phyloP scores from a whole-genome alignment of 2,888 invertebrate species.

The Zhuqinia jingwanae region DNA sequence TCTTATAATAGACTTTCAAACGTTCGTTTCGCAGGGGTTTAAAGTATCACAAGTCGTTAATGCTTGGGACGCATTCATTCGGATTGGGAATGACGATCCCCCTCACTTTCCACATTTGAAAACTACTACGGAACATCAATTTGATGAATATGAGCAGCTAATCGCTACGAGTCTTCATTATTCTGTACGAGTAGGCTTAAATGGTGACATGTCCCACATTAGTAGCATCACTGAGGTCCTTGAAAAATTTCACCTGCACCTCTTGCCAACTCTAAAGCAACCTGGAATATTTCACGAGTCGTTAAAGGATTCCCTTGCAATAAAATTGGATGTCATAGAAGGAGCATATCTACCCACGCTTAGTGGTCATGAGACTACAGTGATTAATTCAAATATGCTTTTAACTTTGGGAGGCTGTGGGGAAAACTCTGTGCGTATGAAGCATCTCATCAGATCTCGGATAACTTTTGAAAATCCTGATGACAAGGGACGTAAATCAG shows the following conservation, averaged over 20 bases:
- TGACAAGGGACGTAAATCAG: background rate
- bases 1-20: too few relatives aligned
- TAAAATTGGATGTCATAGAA: slow-evolving; percentile 51
- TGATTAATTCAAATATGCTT: slow-evolving; percentile 57
- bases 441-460: slow-evolving; percentile 68
- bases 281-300: slow-evolving; percentile 32
- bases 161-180: slow-evolving; percentile 78
- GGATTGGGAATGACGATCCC: slow-evolving; percentile 67
- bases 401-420: slow-evolving; percentile 71
- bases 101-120: slow-evolving; percentile 70
- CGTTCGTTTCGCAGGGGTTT: slow-evolving; percentile 52
- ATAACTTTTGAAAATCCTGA: slow-evolving; percentile 22
- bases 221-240: slow-evolving; percentile 32
- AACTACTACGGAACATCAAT: slow-evolving; percentile 67
- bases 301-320: background rate
- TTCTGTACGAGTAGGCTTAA: slow-evolving; percentile 74
- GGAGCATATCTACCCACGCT: slow-evolving; percentile 62
- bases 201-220: slow-evolving; percentile 52
- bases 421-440: slow-evolving; percentile 73
- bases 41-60: slow-evolving; percentile 67
- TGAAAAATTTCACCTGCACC: slow-evolving; percentile 45
- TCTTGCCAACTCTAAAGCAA: slow-evolving; percentile 17
- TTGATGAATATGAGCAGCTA: slow-evolving; percentile 78
- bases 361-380: slow-evolving; percentile 62
- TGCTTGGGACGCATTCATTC: slow-evolving; percentile 76